Base-by-base conservation (phyloP, 1,140 invertebrate genomes). In the Streblospio benedicti region DNA sequence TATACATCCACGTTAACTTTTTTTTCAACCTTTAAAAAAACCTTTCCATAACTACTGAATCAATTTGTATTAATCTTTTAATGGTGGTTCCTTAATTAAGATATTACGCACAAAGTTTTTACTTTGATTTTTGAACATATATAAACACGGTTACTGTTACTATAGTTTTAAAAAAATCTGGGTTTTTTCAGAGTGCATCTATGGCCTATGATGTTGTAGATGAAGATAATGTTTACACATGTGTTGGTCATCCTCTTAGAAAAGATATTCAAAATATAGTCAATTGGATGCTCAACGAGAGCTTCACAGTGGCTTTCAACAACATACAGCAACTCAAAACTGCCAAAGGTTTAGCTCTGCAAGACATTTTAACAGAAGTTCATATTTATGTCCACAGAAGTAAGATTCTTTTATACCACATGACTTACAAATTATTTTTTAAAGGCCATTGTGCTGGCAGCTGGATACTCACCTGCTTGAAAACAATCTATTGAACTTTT, bases 191-290 rank as follows among this genome's bases (percentile, higher is more conserved):
- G 81, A 93, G 91, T 78, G 90, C 93, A 60, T 86, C 86, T 50
- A 81, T 87, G 77, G 93, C 94, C 5, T 94, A 87, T 76, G 86
- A 88, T 67, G 77, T 82, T 62, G 89, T 97, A 0, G 90, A 85
- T 64, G 92, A 95, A 79, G 85, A 93, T 61, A 91, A 87, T 76
- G 93, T 99, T 1, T 99, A 99, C 75, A 85, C 85, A 3, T 99
- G 95, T 79, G 92, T 97, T 20, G 96, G 95, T 0, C 94, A 98
- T 80, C 96, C 96, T 6, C 77, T 93, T 30, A 85, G 88, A 59
- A 81, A 84, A 35, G 94, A 98, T 74, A 93, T 99, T 67, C 86
- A 88, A 70, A 87, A 85, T 69, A 93, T 97, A 65, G 78, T 94
- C 12, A 86, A 88, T 70, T 93, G 89, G 85, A 79, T 97, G 63